Evolutionary conservation across 2,797 vertebrate genomes (phyloP).

Genomic region (Sebastes hubbsi): DNA sequence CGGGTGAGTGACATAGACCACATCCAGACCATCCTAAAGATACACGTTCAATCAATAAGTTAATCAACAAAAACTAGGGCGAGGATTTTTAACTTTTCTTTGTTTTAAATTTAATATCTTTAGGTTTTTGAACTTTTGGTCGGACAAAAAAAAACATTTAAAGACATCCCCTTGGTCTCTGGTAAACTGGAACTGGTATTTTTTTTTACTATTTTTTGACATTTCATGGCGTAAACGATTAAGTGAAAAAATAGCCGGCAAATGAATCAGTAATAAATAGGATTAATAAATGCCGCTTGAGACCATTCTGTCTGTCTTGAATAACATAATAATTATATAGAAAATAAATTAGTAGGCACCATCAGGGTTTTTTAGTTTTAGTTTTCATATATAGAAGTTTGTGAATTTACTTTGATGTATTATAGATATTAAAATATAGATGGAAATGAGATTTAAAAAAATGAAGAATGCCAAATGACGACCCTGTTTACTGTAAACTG

Average conservation of each 20-base stretch:
- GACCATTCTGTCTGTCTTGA: background rate
- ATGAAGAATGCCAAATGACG: background rate
- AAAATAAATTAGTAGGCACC: too few relatives aligned
- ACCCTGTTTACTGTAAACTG: conserved; percentile 48
- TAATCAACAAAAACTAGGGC: background rate
- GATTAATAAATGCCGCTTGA: background rate
- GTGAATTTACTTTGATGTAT: too few relatives aligned
- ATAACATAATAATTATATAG: background rate
- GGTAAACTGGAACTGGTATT: background rate
- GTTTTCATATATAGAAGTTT: background rate
- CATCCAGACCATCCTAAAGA: background rate
- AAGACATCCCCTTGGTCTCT: background rate
- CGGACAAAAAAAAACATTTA: background rate
- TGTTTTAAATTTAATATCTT: background rate
- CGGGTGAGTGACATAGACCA: conserved; percentile 58
- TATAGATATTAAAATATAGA: too few relatives aligned
- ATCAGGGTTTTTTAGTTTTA: background rate
- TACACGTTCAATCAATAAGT: background rate
- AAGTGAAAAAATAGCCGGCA: background rate
- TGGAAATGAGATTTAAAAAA: too few relatives aligned
- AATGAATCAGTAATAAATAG: background rate
- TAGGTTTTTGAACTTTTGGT: background rate
- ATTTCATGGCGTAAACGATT: background rate
- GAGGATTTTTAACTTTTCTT: background rate
- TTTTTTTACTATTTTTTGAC: background rate